Base-by-base conservation (phyloP, 1,140 invertebrate genomes). In the Nasonia giraulti region DNA sequence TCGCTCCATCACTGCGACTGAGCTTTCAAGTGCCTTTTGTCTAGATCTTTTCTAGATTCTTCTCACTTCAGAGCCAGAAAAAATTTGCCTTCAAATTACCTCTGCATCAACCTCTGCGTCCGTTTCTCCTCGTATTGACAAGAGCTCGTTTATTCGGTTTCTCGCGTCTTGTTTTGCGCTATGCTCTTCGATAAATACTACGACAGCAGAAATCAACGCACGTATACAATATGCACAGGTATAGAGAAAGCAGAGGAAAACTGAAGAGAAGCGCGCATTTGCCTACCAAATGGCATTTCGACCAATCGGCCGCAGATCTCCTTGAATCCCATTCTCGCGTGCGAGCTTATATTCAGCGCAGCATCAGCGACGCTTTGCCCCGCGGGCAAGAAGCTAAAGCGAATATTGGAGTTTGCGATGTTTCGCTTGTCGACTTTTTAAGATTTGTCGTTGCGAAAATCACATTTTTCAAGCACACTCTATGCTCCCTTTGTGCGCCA, bases 241-340 rank as follows among this genome's bases (percentile, higher is more conserved):
- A 44, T 44, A 44, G 40, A 44, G 40, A 62, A 62, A 62, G 17
- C 14, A 23, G 14, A 68, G 37, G 12, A 71, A 71, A 71, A 44
- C 40, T n/a, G 20, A 20, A 17, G 40, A 44, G 40, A 44, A 69
- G 33, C 79, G 27, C 20, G n/a, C 71, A 80, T 80, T 80, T 80
- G 37, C 66, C 40, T 80, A 47, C 11, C 14, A 80, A 69, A 80
- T 66, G 66, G 8, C 6, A 80, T 80, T 80, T 80, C 31, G 66
- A 55, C 33, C 77, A 79, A 79, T 79, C 50, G 77, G 11, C 31
- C 27, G 23, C 20, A 47, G 50, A 31, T 66, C 55, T 31, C 1
- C 23, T 27, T 31, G 11, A 78, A 78, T 62, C 33, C 3, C 50
- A 27, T 27, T 37, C 37, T 62, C 31, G 40, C n/a, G 6, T 11